Evolutionary conservation across 2,888 invertebrate species (phyloP).

Genomic region (Merodon equestris): DNA sequence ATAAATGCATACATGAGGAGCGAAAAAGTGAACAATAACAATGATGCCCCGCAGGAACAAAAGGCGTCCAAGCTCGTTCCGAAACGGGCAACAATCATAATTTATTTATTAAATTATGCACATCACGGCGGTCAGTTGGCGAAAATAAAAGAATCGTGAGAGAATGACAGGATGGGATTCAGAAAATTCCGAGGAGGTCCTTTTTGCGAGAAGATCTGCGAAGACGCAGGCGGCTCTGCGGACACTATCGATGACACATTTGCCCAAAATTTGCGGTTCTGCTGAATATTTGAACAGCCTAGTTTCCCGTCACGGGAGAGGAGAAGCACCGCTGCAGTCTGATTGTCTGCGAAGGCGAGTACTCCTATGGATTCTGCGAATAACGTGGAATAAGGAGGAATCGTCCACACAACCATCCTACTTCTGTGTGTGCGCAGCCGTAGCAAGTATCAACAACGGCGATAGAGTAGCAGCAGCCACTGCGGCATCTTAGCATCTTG

Average conservation of each 20-base stretch:
- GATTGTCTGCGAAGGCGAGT: constrained; percentile 70
- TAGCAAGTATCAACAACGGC: constrained; percentile 13
- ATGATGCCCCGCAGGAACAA: constrained; percentile 38
- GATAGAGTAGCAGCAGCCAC: constrained; percentile 56
- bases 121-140: constrained; percentile 65
- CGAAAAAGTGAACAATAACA: constrained; percentile 29
- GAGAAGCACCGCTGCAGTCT: constrained; percentile 69
- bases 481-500: constrained; percentile 65
- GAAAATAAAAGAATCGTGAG: constrained; percentile 24
- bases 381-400: constrained; percentile 61
- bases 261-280: constrained; percentile 52
- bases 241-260: constrained; percentile 74
- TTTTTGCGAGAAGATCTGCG: constrained; percentile 57
- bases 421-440: constrained; percentile 4
- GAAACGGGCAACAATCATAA: constrained; percentile 66
- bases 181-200: constrained; percentile 60
- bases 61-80: constrained; percentile 28
- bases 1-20: constrained; percentile 71
- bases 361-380: constrained; percentile 55
- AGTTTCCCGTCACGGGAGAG: not conserved
- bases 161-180: constrained; percentile 43
- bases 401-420: constrained; percentile 38
- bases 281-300: constrained; percentile 69
- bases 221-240: constrained; percentile 76
- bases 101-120: constrained; percentile 72